Conservation (phyloP, 2,888 invertebrate genomes). For the Aquatica leii region DNA sequence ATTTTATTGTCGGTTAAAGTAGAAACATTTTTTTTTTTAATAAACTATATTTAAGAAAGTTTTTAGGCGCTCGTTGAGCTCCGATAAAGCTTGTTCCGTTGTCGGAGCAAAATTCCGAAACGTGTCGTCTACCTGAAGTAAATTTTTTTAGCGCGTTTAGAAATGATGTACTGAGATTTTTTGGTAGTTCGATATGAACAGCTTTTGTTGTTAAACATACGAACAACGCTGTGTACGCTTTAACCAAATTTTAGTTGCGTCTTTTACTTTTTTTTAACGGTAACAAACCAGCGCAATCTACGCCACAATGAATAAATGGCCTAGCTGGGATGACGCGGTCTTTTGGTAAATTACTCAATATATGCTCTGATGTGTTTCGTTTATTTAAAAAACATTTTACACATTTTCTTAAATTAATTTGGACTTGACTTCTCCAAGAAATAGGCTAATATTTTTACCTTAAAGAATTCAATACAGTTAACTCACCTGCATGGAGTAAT, state of each 20-base stretch:
- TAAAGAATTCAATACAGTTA: too few species aligned
- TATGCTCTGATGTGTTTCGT: neutral
- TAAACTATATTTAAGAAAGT: too few species aligned
- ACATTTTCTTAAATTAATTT: too few species aligned
- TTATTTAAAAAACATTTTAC: neutral
- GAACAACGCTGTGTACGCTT: neutral
- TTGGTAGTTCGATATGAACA: neutral
- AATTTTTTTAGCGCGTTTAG: neutral
- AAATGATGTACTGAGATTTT: neutral
- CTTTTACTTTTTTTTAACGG: neutral
- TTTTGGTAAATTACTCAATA: neutral
- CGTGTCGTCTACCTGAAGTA: neutral
- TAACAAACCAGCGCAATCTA: neutral
- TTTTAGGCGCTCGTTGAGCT: too few species aligned
- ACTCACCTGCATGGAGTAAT: too few species aligned
- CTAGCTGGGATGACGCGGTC: neutral
- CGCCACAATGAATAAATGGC: neutral
- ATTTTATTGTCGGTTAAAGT: too few species aligned
- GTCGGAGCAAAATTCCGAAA: neutral
- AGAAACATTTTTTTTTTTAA: too few species aligned
- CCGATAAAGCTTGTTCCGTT: too few species aligned
- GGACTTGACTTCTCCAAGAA: too few species aligned
- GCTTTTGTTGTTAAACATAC: neutral
- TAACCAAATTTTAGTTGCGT: neutral
- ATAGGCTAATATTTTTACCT: too few species aligned